Percentiles rank a stretch among this genome's conserved stretches.
Evolutionary conservation across 1,140 invertebrate genomes (phyloP).

Genomic region (Megalonaias nervosa): DNA sequence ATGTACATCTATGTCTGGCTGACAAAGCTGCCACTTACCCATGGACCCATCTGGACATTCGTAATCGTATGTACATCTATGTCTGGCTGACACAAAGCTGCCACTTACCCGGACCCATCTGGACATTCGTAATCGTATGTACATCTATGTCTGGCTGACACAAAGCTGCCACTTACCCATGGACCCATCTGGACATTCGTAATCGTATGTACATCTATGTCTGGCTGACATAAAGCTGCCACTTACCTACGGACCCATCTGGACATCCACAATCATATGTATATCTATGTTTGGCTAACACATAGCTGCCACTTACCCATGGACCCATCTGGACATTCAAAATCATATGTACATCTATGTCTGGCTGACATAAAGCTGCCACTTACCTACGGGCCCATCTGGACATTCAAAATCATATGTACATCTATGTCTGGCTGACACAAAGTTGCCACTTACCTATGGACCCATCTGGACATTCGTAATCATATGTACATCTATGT

Average conservation of each 20-base stretch:
- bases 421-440: too few species aligned
- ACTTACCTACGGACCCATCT: conserved; percentile 73
- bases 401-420: too few species aligned
- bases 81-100: too few species aligned
- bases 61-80: too few species aligned
- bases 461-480: too few species aligned
- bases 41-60: too few species aligned
- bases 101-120: conserved; percentile 76
- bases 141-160: conserved; percentile 85
- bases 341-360: too few species aligned
- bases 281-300: conserved; percentile 85
- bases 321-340: too few species aligned
- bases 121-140: conserved; percentile 87
- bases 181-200: conserved; percentile 83
- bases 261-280: conserved; percentile 87
- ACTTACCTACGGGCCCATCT: too few species aligned
- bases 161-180: conserved; percentile 79
- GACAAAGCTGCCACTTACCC: conserved; percentile 47
- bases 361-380: too few species aligned
- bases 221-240: conserved; percentile 88
- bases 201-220: conserved; percentile 85
- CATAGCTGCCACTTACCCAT: conserved; percentile 88
- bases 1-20: conserved; percentile 82
- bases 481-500: too few species aligned
- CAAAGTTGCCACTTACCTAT: too few species aligned